Evolutionary conservation across 2,888 invertebrate species (phyloP), one percentile per base, ranked within the genome.

Genomic region (Trichopria drosophilae): DNA sequence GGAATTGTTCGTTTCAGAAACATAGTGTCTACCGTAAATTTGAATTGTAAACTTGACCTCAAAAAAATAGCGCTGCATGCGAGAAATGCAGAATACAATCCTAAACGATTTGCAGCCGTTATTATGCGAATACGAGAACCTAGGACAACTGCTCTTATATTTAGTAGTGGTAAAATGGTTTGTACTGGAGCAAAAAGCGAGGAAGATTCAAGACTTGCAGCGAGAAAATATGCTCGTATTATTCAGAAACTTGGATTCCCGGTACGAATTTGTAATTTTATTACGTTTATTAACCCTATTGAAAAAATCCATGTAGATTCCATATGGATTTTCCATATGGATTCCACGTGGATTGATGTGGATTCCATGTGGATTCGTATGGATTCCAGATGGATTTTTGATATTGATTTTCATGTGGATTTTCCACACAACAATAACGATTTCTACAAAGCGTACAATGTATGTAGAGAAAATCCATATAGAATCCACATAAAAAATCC

Each of bases 51-150:
- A 77, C 78, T 98, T 60, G 97, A 99, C 72, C 80, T 99, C 54
- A 97, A 98, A 71, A 93, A 92, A 78, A 99, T 99, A 64, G 97
- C 98, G 0, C 79, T 98, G 3, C 96, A 96, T 74, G 97, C 98
- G 0, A 86, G 98, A 73, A 99, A 99, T 80, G 98, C 98, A 2
- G 98, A 99, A 77, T 99, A 98, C 73, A 99, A 99, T 76, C 98
- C 98, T 6, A 98, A 98, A 77, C 88, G 98, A 68, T 99, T 99
- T 80, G 96, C 97, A 41, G 98, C 98, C 28, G 97, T 99, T 3
- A 98, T 99, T 47, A 99, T 99, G 98, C 77, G 87, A 66, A 87
- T 87, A 61, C 82, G 97, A 69, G 73, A 91, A 85, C 76, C 84
- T 82, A 66, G 97, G 90, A 98, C 90, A 1, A 90, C 90, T 1